These are phyloP conservation scores for Python bivittatus DNA, from an alignment of 2,113 vertebrate species.

Conservation along the genomic window DNA sequence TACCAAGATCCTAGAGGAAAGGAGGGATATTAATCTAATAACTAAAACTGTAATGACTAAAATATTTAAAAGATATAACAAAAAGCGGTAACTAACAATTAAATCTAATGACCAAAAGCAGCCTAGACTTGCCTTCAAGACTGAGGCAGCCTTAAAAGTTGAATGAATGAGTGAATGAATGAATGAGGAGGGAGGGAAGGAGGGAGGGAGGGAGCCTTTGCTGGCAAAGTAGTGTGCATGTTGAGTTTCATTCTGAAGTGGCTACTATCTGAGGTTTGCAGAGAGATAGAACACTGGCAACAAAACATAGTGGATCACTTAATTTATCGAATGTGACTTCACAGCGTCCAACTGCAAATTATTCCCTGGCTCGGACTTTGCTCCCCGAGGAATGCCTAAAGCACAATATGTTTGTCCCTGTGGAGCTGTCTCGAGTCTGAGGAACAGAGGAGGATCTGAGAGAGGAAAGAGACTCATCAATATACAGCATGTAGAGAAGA, in stretches of 20 bases:
- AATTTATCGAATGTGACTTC: neutral
- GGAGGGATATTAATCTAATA: neutral
- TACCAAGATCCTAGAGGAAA: neutral
- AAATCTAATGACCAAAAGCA: neutral
- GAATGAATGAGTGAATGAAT: neutral
- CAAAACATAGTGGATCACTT: neutral
- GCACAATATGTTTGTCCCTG: no score
- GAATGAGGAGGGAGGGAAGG: neutral
- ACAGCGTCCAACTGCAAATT: neutral
- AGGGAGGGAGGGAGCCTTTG: neutral
- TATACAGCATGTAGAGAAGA: no score
- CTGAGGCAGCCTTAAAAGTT: neutral
- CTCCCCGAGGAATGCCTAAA: no score
- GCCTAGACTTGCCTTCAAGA: neutral
- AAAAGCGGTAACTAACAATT: neutral
- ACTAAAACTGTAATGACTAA: neutral
- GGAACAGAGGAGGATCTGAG: no score
- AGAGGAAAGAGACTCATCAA: no score
- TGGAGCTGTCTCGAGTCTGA: no score
- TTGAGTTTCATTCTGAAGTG: neutral
- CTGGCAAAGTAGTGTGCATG: neutral
- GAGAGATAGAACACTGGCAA: neutral
- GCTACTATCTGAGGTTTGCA: neutral
- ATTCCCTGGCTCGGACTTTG: neutral
- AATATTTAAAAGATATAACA: neutral